phyloP scores from a whole-genome alignment of 2,113 vertebrate species.

The Nibea coibor region DNA sequence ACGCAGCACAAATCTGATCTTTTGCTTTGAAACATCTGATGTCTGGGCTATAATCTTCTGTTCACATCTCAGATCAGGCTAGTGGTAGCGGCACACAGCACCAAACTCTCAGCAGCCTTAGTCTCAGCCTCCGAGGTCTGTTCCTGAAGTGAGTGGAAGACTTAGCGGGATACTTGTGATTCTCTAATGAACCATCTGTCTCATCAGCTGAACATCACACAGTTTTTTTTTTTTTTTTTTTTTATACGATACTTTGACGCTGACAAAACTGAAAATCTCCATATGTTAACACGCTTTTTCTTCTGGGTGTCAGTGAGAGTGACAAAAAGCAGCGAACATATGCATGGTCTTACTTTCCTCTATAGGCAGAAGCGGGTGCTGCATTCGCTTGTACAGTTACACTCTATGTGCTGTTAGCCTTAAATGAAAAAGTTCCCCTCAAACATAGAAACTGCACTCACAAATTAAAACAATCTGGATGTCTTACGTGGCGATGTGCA shows the following conservation, averaged over 20 bases:
- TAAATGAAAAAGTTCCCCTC: background rate
- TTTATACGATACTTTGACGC: conserved; percentile 39
- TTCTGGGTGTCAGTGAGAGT: conserved; percentile 32
- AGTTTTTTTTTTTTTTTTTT: conserved; percentile 36
- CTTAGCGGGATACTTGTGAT: conserved; percentile 74
- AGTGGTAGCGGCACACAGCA: conserved; percentile 9
- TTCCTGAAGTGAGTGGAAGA: conserved; percentile 61
- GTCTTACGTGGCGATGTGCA: background rate
- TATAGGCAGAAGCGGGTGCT: background rate
- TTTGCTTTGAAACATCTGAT: conserved; percentile 3
- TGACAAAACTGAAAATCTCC: conserved; percentile 67
- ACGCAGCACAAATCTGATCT: conserved; percentile 13
- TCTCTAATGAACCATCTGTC: conserved; percentile 82
- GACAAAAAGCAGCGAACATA: conserved; percentile 29
- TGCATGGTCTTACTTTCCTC: conserved; percentile 5
- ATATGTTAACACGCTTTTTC: conserved; percentile 64
- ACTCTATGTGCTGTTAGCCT: background rate
- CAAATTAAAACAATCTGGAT: background rate
- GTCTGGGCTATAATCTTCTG: conserved; percentile 12
- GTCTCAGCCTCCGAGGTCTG: conserved; percentile 45
- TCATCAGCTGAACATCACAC: conserved; percentile 70
- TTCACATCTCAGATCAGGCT: conserved; percentile 21
- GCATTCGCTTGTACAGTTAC: background rate
- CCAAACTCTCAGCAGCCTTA: conserved; percentile 30
- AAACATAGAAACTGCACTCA: background rate